Evolutionary conservation across 2,797 vertebrate genomes (phyloP), one percentile per base, ranked within the genome.

Genomic region (Gymnopithys bicolor): DNA sequence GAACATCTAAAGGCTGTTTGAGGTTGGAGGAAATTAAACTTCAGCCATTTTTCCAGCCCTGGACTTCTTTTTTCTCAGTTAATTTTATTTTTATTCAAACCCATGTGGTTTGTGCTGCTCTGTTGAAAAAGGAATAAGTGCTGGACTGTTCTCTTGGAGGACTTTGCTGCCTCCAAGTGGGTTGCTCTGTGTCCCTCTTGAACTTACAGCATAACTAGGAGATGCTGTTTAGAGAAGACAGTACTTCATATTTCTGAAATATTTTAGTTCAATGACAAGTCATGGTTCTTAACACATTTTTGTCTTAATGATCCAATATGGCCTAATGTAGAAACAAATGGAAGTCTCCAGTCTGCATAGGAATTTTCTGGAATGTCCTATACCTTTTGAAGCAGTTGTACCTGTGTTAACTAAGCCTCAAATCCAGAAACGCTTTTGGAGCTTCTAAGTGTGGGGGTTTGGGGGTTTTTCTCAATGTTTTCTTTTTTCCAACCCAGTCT

Each of bases 271-370:
- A 74, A 1, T 37, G n/a, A 24, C n/a, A 81, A 74, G n/a, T 69
- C 14, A 3, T 22, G 5, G 8, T 46, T 60, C 28, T 53, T 67
- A 60, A 23, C 10, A 22, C 0, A 0, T 43, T 10, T 64, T 74
- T 25, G 12, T 71, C 27, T 33, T 53, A 27, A 17, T 35, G n/a
- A 49, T 51, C 22, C 19, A 30, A 1, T 17, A 30, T 13, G 24
- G 23, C 10, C 33, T 56, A 68, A 75, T 3, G 2, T 9, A 41
- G 49, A 74, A 56, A 37, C 4, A 79, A 81, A 33, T 16, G 14
- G 55, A 56, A 82, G 68, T 11, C 9, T 84, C 43, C 83, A 71
- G 60, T 10, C 21, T 35, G 46, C 25, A 5, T 2, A 37, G n/a
- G 58, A 82, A 12, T 27, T 35, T 46, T 35, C 58, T 85, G 64